Base-by-base conservation (phyloP, 2,888 invertebrate genomes). In the Hesperia comma region DNA sequence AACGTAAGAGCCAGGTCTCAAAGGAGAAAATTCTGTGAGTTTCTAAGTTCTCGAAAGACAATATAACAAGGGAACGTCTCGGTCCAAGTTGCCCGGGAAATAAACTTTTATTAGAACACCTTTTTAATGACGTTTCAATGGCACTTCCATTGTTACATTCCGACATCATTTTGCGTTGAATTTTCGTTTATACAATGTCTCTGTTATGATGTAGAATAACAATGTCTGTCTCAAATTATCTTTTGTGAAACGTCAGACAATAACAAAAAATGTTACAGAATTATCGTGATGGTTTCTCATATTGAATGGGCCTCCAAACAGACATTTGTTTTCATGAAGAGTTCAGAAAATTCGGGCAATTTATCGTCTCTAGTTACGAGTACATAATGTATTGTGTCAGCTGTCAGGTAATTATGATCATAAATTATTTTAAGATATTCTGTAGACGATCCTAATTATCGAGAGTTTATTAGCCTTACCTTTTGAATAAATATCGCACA, bases 111-210 rank as follows among this genome's bases (percentile, higher is more conserved):
- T 66, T 60, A 58, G 41, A 60, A 60, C 66, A 66, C 60, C 60
- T 66, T 66, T 63, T 43, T 66, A 66, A 66, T 66, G 64, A 60
- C 33, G 64, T 60, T 66, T 60, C 64, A 60, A 58, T 66, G 53
- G 58, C 51, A 64, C 53, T 66, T 66, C 33, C 64, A 53, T 66
- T 41, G 64, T 51, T 58, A 58, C 32, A 33, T 60, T 60, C 58
- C 53, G 41, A 56, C 55, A 37, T 41, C 33, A 57, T 63, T 43
- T 54, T 43, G 21, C 51, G 49, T 15, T 15, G 19, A 37, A 53
- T 32, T 61, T 56, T 61, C 12, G 17, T 61, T 37, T 33, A 54
- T 19, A 54, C 19, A 46, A 37, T 37, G 19, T 49, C 19, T 49
- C 49, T n/a, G 10, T 49, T 12, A 49, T 49, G 19, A 49, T 19